A percentile compares a stretch with the other conserved stretches of the same genome.
phyloP scores from a whole-genome alignment of 2,113 vertebrate species.

The Sinocyclocheilus grahami region DNA sequence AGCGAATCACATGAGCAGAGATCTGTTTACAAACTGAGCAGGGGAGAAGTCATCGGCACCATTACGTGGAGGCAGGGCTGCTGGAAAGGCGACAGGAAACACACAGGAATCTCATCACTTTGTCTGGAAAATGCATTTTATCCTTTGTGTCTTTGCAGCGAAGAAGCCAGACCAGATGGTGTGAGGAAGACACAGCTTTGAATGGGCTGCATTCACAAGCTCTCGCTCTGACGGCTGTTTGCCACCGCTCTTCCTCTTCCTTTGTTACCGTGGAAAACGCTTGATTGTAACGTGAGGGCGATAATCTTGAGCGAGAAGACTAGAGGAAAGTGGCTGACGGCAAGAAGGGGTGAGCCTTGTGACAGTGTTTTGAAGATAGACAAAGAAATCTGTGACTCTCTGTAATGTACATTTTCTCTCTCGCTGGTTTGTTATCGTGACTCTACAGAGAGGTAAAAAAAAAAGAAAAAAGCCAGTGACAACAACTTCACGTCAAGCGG shows the following conservation, averaged over 20 bases:
- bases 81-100: slow-evolving; percentile 50
- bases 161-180: slow-evolving; percentile 53
- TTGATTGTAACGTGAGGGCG: slow-evolving; percentile 58
- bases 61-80: slow-evolving; percentile 51
- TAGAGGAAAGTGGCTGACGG: slow-evolving; percentile 40
- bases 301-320: slow-evolving; percentile 34
- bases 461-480: slow-evolving; percentile 17
- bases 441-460: neutral
- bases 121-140: slow-evolving; percentile 27
- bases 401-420: neutral
- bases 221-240: slow-evolving; percentile 50
- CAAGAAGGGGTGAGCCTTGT: slow-evolving; percentile 53
- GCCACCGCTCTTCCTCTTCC: slow-evolving; percentile 60
- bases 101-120: slow-evolving; percentile 6
- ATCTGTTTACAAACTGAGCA: slow-evolving; percentile 78
- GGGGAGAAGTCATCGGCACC: slow-evolving; percentile 57
- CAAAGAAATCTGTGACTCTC: slow-evolving; percentile 25
- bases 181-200: slow-evolving; percentile 52
- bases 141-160: slow-evolving; percentile 11
- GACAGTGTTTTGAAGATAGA: slow-evolving; percentile 61
- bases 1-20: slow-evolving; percentile 77
- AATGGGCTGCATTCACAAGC: slow-evolving; percentile 55
- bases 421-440: slow-evolving; percentile 14
- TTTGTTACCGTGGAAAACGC: slow-evolving; percentile 64
- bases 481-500: slow-evolving; percentile 28